phyloP scores from a whole-genome alignment of 2,113 vertebrate species.

The Percopsis transmontana region DNA sequence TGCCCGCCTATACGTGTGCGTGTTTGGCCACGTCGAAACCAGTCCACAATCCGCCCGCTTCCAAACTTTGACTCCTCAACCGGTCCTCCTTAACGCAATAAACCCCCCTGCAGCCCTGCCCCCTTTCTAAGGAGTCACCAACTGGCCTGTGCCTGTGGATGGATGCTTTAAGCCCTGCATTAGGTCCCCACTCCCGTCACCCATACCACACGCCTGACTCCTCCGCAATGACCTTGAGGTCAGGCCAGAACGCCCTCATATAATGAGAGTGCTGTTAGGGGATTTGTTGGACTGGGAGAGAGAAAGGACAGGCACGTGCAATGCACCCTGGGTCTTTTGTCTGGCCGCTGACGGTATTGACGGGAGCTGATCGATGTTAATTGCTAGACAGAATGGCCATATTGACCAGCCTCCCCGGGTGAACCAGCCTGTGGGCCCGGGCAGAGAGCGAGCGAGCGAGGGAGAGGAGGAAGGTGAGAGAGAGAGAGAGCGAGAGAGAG shows the following conservation, averaged over 20 bases:
- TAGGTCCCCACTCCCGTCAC: conserved; percentile 59
- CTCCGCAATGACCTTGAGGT: conserved; percentile 71
- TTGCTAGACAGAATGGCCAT: conserved; percentile 81
- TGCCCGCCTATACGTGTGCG: conserved; percentile 12
- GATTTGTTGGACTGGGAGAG: conserved; percentile 73
- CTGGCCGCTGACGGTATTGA: conserved; percentile 78
- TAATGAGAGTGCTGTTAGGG: conserved; percentile 76
- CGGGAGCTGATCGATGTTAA: conserved; percentile 81
- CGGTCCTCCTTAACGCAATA: conserved; percentile 16
- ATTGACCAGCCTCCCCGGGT: conserved; percentile 73
- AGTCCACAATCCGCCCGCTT: conserved; percentile 9
- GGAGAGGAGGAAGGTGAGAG: conserved; percentile 18
- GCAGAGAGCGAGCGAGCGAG: conserved; percentile 51
- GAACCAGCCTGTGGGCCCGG: conserved; percentile 70
- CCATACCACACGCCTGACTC: conserved; percentile 47
- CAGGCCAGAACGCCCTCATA: conserved; percentile 72
- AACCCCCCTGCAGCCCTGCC: neutral
- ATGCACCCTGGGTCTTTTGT: conserved; percentile 78
- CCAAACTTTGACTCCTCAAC: conserved; percentile 45
- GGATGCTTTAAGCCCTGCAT: conserved; percentile 15
- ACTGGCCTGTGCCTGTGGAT: conserved; percentile 36
- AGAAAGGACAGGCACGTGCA: conserved; percentile 71
- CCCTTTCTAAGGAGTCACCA: conserved; percentile 39
- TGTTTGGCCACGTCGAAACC: conserved; percentile 43
- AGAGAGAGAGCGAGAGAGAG: conserved; percentile 2